Conservation (phyloP, 1,140 invertebrate genomes). For the Danaus plexippus region DNA sequence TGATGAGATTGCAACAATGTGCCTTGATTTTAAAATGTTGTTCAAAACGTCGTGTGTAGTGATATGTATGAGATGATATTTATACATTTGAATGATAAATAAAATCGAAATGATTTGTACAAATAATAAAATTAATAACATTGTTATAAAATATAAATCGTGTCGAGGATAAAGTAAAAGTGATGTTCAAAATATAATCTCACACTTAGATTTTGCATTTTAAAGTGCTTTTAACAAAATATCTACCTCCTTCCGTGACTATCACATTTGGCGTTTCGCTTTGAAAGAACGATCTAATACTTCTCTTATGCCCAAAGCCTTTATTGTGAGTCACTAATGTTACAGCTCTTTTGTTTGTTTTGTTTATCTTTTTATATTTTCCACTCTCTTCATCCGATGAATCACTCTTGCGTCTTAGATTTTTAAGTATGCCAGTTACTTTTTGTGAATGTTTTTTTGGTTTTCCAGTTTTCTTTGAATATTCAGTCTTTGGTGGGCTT, state of each 20-base stretch:
- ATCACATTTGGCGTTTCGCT: constrained; percentile 62
- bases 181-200: constrained; percentile 16
- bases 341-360: constrained; percentile 60
- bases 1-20: constrained; percentile 10
- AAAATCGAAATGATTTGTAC: constrained; percentile 5
- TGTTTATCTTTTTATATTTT: constrained; percentile 62
- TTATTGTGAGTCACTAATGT: constrained; percentile 56
- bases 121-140: constrained; percentile 7
- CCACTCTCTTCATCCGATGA: constrained; percentile 59
- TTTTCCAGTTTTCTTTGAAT: constrained; percentile 54
- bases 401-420: constrained; percentile 52
- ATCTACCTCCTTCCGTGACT: constrained; percentile 70
- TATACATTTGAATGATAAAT: constrained; percentile 5
- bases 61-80: constrained; percentile 26
- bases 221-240: constrained; percentile 19
- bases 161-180: background rate
- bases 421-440: constrained; percentile 54
- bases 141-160: constrained; percentile 2
- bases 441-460: constrained; percentile 43
- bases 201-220: constrained; percentile 12
- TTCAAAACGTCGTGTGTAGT: constrained; percentile 23
- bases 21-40: constrained; percentile 10
- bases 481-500: constrained; percentile 34
- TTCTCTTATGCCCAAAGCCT: constrained; percentile 49
- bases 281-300: constrained; percentile 62